Evolutionary conservation across 37 sponge, comb jelly and placozoan species (phyloP).

Genomic region (Corticium candelabrum): DNA sequence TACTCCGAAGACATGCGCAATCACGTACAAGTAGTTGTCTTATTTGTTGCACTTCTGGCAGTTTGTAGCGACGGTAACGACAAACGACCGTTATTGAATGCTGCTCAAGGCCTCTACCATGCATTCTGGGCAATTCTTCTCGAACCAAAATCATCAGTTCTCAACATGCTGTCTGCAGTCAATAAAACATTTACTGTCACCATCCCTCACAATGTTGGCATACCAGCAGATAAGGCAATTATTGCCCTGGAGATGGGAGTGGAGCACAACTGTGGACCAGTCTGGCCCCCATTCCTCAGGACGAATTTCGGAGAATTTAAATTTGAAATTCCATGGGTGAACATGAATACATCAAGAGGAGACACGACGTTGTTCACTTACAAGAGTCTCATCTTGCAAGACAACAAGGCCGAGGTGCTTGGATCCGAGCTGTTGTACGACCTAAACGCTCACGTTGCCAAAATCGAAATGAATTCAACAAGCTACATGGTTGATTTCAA

Average conservation of each 20-base stretch:
- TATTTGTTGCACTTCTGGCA: too few species aligned
- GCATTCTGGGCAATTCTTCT: not conserved
- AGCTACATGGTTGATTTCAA: not conserved
- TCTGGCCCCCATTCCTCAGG: not conserved
- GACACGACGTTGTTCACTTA: not conserved
- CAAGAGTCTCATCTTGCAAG: not conserved
- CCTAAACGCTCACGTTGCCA: not conserved
- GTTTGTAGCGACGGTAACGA: too few species aligned
- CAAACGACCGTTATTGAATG: too few species aligned
- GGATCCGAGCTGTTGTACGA: not conserved
- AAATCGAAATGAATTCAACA: constrained; percentile 1
- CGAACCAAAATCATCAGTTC: not conserved
- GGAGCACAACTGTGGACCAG: not conserved
- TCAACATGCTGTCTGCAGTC: not conserved
- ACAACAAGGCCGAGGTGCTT: not conserved
- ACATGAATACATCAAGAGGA: not conserved
- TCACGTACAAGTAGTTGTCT: too few species aligned
- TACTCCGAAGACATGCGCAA: too few species aligned
- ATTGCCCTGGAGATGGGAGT: not conserved
- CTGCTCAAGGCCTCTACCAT: not conserved
- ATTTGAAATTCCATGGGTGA: constrained; percentile 15
- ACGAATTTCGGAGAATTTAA: constrained; percentile 2
- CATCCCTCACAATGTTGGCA: not conserved
- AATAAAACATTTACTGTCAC: not conserved
- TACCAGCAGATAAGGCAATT: not conserved